phyloP scores from a whole-genome alignment of 2,888 invertebrate species.

The Gastracanthus pulcherrimus region DNA sequence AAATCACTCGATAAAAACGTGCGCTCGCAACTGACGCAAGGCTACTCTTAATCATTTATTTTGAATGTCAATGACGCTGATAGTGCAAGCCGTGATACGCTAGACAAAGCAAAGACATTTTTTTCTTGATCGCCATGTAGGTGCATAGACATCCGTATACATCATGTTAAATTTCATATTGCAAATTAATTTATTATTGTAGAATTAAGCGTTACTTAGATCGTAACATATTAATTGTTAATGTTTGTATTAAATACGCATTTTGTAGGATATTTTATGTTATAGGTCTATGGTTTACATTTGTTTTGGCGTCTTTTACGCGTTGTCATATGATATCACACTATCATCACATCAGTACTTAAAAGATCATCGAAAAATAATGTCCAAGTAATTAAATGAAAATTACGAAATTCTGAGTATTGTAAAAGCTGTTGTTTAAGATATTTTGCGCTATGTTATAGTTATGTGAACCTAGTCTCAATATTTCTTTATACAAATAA shows the following conservation, averaged over 20 bases:
- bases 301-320: not conserved
- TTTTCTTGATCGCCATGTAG: not conserved
- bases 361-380: not conserved
- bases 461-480: slow-evolving; percentile 7
- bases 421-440: slow-evolving; percentile 23
- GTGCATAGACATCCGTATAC: no score
- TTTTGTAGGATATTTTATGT: not conserved
- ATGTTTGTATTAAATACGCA: not conserved
- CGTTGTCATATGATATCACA: not conserved
- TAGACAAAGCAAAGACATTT: not conserved
- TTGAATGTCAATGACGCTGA: not conserved
- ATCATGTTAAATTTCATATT: not conserved
- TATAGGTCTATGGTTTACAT: not conserved
- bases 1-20: not conserved
- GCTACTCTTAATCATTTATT: not conserved
- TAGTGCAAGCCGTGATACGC: not conserved
- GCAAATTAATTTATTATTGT: not conserved
- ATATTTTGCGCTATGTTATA: not conserved
- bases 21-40: not conserved
- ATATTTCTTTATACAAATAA: slow-evolving; percentile 1
- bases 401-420: not conserved
- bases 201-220: not conserved
- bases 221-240: not conserved
- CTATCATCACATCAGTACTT: not conserved
- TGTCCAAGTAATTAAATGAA: not conserved